Evolutionary conservation across 2,113 vertebrate genomes (phyloP).

Genomic region (Microtus ochrogaster): DNA sequence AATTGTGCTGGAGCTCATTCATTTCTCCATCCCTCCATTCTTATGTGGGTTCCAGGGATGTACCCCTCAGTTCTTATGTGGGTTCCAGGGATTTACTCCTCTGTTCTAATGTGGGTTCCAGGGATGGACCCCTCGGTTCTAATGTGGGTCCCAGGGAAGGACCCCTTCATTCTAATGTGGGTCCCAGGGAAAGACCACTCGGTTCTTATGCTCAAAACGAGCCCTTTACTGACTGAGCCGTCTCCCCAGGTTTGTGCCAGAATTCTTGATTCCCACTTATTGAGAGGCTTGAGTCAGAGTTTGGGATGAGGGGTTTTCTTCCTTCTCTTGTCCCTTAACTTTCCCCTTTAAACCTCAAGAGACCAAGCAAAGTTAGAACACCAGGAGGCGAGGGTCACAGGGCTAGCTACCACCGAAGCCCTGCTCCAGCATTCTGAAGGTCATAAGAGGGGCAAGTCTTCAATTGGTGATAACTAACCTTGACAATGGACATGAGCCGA

Average conservation of each 20-base stretch:
- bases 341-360: not conserved
- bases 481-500: not conserved
- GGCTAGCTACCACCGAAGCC: not conserved
- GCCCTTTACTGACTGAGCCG: not conserved
- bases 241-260: not conserved
- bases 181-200: not conserved
- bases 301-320: no score
- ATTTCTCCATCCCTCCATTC: not conserved
- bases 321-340: not conserved
- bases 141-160: no score
- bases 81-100: not conserved
- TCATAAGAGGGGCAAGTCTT: not conserved
- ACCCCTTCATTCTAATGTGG: not conserved
- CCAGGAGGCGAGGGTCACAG: not conserved
- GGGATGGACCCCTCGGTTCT: not conserved
- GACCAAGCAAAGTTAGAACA: rapidly evolving
- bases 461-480: not conserved
- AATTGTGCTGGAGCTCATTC: not conserved
- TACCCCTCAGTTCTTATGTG: not conserved
- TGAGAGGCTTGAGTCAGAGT: not conserved
- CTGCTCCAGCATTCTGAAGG: no score
- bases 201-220: not conserved
- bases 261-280: not conserved
- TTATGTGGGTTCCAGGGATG: no score
- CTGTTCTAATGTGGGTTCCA: not conserved